Percentiles rank a stretch among this genome's conserved stretches.
These are phyloP conservation scores for Panulirus ornatus DNA, from an alignment of 1,140 invertebrate genomes.

Conservation along the genomic window DNA sequence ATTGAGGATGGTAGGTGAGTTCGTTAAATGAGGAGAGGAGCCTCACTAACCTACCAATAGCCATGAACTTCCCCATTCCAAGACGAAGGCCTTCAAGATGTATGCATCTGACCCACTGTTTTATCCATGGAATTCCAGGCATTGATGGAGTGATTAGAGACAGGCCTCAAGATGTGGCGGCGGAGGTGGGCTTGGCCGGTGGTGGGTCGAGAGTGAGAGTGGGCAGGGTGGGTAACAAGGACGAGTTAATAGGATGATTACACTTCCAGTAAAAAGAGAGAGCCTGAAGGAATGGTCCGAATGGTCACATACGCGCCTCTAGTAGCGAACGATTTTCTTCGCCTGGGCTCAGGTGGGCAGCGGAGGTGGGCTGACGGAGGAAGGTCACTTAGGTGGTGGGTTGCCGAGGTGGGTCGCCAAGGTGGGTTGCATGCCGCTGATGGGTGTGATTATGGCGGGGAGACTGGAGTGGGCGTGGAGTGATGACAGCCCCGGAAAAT, in stretches of 20 bases:
- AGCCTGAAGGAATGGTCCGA: background rate
- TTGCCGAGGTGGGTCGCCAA: constrained; percentile 8
- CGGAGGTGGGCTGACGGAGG: background rate
- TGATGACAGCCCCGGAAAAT: constrained; percentile 71
- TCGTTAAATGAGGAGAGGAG: too few species aligned
- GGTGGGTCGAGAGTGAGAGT: background rate
- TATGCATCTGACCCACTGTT: background rate
- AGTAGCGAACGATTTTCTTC: background rate
- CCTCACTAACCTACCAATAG: too few species aligned
- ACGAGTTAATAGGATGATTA: constrained; percentile 43
- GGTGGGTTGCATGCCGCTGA: constrained; percentile 63
- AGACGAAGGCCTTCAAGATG: too few species aligned
- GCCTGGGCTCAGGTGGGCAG: background rate
- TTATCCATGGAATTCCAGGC: background rate
- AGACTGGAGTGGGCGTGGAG: constrained; percentile 60
- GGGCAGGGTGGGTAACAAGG: background rate
- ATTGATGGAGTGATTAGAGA: background rate
- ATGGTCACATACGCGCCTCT: background rate
- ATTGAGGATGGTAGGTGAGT: too few species aligned
- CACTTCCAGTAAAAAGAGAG: constrained; percentile 45
- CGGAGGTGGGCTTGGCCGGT: background rate
- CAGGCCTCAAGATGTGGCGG: background rate
- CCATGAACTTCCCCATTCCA: too few species aligned
- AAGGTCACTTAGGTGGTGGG: constrained; percentile 10
- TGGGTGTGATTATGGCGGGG: constrained; percentile 66